Base-by-base conservation (phyloP, 92 coral and sea anemone species). In the Palythoa grandis region DNA sequence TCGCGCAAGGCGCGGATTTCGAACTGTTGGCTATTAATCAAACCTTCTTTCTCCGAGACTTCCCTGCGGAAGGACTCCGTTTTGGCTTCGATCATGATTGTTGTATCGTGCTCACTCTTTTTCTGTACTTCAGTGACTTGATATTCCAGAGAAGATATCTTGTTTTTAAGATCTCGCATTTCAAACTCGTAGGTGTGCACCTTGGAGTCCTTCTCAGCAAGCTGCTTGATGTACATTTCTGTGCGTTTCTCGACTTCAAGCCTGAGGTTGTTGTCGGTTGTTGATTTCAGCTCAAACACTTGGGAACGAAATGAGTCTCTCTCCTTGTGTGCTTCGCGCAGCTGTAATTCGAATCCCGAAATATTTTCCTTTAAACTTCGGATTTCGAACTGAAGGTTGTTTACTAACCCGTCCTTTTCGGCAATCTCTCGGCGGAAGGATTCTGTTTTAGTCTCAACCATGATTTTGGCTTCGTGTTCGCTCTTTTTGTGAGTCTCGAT, bases 1-100 rank as follows among this genome's bases (percentile, higher is more conserved):
- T 79, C 84, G 15, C 23, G 63, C 73, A 79, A 29, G 40, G 38
- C 7, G 7, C 57, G 72, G 12, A 65, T 60, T 47, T 79, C 84
- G 19, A 79, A 79, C 73, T 79, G 91, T 2, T 83, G 75, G 50
- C 80, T 76, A 80, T 38, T 79, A 60, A 83, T 83, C 47, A 75
- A 29, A 73, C 77, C 71, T 12, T 88, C 91, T 43, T 83, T 75
- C 69, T 88, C 91, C 3, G 77, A 25, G 56, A 88, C 68, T 17
- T 88, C 91, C 2, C 72, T 72, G 20, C 79, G 91, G 84, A 73
- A 88, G 69, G 83, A 76, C 74, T 83, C 88, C 77, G 86, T 67
- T 38, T 86, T 85, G 72, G 83, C 83, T 52, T 88, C 91, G 8
- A 88, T 54, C 83, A 66, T 71, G 74, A 88, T 56, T n/a, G 91